Base-by-base conservation (phyloP, 1,140 invertebrate species). In the Penaeus indicus region DNA sequence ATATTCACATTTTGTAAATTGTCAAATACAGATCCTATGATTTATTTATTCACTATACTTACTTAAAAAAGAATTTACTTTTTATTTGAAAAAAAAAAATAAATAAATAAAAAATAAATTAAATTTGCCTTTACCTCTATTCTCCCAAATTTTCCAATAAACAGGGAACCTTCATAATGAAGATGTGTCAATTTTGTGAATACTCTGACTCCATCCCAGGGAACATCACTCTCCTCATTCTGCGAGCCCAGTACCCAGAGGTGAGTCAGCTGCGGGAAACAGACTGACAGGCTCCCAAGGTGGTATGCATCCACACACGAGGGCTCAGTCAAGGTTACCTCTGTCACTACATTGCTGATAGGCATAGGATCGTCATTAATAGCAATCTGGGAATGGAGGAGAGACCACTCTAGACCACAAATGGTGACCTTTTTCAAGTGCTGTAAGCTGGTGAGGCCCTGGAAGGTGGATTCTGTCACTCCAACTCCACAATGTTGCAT, bases 221-320 rank as follows among this genome's bases (percentile, higher is more conserved):
- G 21, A 1, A 22, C 84, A 25, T 63, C 75, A 22, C 54, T 77
- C 10, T 62, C 47, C n/a, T 78, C 75, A 32, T 86, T 27, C 27
- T 78, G 75, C 13, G 84, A 63, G 19, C 60, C 54, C 21, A 78
- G 5, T 64, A 86, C 62, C 61, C 84, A 78, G 21, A 86, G 75
- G 75, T 86, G 84, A 62, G 84, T 86, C 1, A 86, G 13, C 61
- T 86, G 75, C 16, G 84, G 84, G 25, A 86, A 86, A 38, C 84
- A 86, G 60, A 86, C 62, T 32, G 84, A 86, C 25, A 86, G 38
- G 27, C 61, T 27, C 27, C 84, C 84, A n/a, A 86, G 42, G 25
- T 78, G 75, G 22, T n/a, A n/a, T 47, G 84, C 84, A 64, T 86
- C 84, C 7, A 64, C 84, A 47, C 38, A 79, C 0, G 75, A 86